phyloP scores from a whole-genome alignment of 2,797 vertebrate genomes.

The Platyrinchus mystaceus region DNA sequence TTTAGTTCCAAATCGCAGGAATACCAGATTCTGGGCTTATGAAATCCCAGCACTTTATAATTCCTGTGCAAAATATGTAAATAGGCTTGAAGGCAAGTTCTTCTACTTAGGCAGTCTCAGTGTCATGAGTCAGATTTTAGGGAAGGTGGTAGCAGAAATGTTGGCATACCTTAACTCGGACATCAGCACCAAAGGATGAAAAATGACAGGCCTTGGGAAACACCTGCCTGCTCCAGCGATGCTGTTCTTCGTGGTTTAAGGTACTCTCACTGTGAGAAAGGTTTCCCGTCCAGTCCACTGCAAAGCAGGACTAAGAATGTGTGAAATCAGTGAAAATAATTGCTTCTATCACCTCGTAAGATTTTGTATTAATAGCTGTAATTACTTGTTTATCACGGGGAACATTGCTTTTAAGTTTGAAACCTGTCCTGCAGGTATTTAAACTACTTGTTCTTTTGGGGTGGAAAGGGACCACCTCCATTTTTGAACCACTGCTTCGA shows the following conservation, averaged over 20 bases:
- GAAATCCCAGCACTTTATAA: not conserved
- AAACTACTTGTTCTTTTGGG: not conserved
- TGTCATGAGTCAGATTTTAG: not conserved
- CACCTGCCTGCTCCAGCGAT: not conserved
- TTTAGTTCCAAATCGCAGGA: not conserved
- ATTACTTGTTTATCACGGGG: not conserved
- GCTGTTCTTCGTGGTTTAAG: not conserved
- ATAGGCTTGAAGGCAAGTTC: not conserved
- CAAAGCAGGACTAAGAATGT: not conserved
- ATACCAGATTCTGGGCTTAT: not conserved
- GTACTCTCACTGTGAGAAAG: not conserved
- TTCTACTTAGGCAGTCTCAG: not conserved
- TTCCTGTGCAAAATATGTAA: not conserved
- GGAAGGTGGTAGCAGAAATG: not conserved
- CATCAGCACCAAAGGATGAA: not conserved
- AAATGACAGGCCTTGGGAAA: not conserved
- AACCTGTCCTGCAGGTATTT: rapidly evolving
- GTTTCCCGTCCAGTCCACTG: not conserved
- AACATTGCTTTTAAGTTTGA: not conserved
- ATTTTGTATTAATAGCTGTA: not conserved
- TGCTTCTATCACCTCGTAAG: not conserved
- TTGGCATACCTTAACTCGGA: not conserved
- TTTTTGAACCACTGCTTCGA: not conserved
- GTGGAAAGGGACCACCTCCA: not conserved
- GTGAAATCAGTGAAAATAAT: not conserved